These are phyloP conservation scores for Pipistrellus pygmaeus DNA, from an alignment of 2,797 vertebrate genomes.

Conservation along the genomic window DNA sequence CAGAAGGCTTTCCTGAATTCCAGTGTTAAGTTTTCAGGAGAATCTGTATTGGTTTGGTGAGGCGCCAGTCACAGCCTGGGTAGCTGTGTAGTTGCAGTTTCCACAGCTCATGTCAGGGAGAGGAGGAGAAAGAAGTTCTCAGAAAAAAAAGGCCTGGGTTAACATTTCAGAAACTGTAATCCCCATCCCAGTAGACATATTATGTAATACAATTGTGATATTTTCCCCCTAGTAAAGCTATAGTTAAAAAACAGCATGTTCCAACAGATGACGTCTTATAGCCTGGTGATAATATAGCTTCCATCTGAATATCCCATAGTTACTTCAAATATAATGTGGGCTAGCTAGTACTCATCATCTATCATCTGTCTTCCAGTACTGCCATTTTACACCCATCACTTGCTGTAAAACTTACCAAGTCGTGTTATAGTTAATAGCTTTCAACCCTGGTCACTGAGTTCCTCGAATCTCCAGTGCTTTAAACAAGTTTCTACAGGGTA, in stretches of 20 bases:
- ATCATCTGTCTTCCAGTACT: not conserved
- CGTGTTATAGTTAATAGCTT: not conserved
- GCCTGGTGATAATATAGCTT: slow-evolving; percentile 38
- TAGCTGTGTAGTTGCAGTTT: not conserved
- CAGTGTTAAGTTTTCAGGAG: not conserved
- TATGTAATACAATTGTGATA: not conserved
- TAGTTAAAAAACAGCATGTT: slow-evolving; percentile 30
- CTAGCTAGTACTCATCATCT: not conserved
- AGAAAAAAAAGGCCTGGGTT: not conserved
- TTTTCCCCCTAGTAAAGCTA: not conserved
- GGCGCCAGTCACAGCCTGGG: not conserved
- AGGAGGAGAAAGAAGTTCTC: not conserved
- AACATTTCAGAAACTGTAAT: not conserved
- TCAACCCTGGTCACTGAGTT: not conserved
- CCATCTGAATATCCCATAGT: not conserved
- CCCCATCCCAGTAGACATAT: not conserved
- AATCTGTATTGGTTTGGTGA: not conserved
- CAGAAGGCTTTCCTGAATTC: not conserved
- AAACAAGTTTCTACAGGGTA: not conserved
- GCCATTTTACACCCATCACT: not conserved
- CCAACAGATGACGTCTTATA: not conserved
- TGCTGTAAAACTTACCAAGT: not conserved
- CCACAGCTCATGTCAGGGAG: not conserved
- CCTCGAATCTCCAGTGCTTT: not conserved
- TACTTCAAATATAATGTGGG: not conserved